These are phyloP conservation scores for Sarcoramphus papa DNA, from an alignment of 2,797 vertebrate genomes.

Conservation along the genomic window DNA sequence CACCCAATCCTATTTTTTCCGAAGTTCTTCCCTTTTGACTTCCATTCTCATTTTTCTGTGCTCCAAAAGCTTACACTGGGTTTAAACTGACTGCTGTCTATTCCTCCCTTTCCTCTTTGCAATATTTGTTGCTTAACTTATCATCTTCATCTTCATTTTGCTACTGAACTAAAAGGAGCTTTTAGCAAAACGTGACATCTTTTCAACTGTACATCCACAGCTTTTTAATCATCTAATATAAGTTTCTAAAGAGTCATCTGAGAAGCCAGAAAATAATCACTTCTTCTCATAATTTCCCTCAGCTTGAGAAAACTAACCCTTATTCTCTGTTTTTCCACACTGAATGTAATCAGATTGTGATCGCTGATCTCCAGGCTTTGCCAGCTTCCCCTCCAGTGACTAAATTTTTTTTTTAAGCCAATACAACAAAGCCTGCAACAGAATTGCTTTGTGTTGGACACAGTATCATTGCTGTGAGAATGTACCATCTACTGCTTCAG, in stretches of 20 bases:
- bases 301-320: neutral
- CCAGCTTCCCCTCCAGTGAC: neutral
- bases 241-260: neutral
- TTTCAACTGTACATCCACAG: neutral
- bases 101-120: neutral
- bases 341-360: neutral
- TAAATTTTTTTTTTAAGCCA: neutral
- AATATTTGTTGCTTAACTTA: neutral
- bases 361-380: neutral
- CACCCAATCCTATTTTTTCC: neutral
- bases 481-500: neutral
- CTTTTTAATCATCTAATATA: neutral
- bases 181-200: neutral
- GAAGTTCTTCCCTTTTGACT: neutral
- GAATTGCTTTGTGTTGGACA: neutral
- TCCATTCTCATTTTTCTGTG: neutral
- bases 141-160: neutral
- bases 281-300: neutral
- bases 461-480: neutral
- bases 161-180: neutral
- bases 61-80: neutral
- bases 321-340: neutral
- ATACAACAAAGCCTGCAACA: neutral
- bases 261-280: neutral
- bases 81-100: neutral